Base-by-base conservation (phyloP, 2,888 invertebrate genomes). In the Tinea trinotella region DNA sequence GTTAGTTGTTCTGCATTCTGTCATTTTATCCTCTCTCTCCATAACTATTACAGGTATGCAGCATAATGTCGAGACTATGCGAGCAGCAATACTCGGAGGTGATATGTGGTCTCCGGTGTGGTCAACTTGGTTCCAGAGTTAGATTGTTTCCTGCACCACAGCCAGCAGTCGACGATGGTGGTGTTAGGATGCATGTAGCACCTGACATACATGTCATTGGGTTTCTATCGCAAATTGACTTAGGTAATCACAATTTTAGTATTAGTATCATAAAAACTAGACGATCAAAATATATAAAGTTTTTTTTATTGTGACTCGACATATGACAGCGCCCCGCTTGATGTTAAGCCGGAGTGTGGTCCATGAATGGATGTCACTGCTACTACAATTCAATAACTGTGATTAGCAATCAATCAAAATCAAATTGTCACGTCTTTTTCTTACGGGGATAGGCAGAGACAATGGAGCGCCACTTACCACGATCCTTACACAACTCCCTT, bases 161-260 rank as follows among this genome's bases (percentile, higher is more conserved):
- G 74, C 87, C 89, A 0, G 81, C 88, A 17, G 80, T 89, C 0
- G 92, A 93, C 66, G 93, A 92, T 88, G 68, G 84, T 71, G 56
- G 87, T 77, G 58, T 89, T 81, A 56, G 88, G 78, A 70, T 70
- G 2, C 89, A 88, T 57, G 84, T 96, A 53, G 90, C 93, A 0
- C 91, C 90, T 56, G 89, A 90, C 53, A 87, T 98, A 54, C 92
- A 94, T 69, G 90, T 98, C 13, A 91, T 95, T 67, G 98, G 98
- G 0, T 98, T 96, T 69, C 78, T 98, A 53, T 90, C 92, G n/a
- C 90, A 96, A 6, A 90, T 91, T 2, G 97, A 98, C 68, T 90
- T 97, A 53, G 90, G 92, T 65, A 64, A 59, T 24, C 9, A 24
- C n/a, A n/a, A n/a, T n/a, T n/a, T n/a, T n/a, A n/a, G n/a, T n/a